Evolutionary conservation across 2,888 invertebrate species (phyloP).

Genomic region (Chaitophorus viminalis): DNA sequence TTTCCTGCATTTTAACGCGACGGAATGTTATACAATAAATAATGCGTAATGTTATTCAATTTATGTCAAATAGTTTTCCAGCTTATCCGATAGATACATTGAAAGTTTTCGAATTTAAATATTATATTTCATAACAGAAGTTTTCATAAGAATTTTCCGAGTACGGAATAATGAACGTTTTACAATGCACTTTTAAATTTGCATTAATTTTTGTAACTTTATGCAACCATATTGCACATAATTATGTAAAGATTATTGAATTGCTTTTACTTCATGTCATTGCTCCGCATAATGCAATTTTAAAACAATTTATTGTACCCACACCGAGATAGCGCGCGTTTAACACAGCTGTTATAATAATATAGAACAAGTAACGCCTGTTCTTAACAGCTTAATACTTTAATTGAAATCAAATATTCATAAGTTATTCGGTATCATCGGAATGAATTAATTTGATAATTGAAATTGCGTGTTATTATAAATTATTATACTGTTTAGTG

Average conservation of each 20-base stretch:
- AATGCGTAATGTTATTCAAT: no score
- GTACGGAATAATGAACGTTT: background rate
- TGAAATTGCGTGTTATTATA: background rate
- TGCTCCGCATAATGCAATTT: background rate
- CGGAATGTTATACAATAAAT: no score
- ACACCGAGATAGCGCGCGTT: background rate
- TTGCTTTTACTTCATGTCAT: background rate
- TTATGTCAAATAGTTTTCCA: no score
- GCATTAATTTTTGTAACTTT: background rate
- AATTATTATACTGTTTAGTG: background rate
- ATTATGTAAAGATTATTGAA: background rate
- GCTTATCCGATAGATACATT: no score
- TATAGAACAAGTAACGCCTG: background rate
- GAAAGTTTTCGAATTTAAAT: no score
- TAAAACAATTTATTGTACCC: background rate
- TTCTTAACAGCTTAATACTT: conserved; percentile 3
- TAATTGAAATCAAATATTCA: conserved; percentile 9
- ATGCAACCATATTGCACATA: background rate
- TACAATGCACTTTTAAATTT: background rate
- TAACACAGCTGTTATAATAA: background rate
- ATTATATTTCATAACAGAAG: no score
- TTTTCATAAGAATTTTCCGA: background rate
- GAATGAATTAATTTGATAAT: conserved; percentile 13
- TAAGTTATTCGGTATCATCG: background rate
- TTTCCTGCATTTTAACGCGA: no score